phyloP scores from a whole-genome alignment of 2,113 vertebrate genomes.

The Oryzias woworae region DNA sequence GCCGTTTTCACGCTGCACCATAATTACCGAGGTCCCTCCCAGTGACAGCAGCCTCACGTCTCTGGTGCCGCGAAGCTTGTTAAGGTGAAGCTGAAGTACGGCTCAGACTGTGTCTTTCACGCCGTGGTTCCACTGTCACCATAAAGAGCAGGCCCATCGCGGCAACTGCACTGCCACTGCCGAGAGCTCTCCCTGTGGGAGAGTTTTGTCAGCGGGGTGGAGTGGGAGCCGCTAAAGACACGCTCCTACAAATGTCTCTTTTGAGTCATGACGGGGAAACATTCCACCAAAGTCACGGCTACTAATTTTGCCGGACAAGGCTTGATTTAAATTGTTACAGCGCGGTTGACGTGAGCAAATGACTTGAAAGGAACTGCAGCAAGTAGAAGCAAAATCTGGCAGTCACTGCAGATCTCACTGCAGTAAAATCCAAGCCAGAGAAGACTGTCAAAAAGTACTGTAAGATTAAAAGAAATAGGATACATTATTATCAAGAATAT shows the following conservation, averaged over 20 bases:
- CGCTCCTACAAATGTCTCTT: conserved; percentile 50
- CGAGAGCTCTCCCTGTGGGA: conserved; percentile 39
- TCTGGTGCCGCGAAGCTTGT: conserved; percentile 11
- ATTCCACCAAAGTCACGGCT: conserved; percentile 26
- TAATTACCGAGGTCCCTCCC: conserved; percentile 36
- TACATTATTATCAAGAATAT: too few species aligned
- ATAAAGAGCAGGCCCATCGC: conserved; percentile 10
- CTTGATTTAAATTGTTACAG: conserved; percentile 32
- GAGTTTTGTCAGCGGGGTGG: conserved; percentile 57
- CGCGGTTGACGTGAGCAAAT: not conserved
- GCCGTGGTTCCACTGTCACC: not conserved
- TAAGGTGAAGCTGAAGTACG: conserved; percentile 30
- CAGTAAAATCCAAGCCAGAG: not conserved
- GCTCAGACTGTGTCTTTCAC: conserved; percentile 1
- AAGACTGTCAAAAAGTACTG: not conserved
- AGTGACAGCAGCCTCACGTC: conserved; percentile 17
- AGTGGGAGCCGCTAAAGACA: conserved; percentile 55
- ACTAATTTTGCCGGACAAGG: conserved; percentile 39
- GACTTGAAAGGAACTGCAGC: not conserved
- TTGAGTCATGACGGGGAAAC: conserved; percentile 56
- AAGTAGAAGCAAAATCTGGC: too few species aligned
- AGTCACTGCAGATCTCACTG: not conserved
- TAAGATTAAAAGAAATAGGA: not conserved
- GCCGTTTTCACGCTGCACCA: conserved; percentile 20
- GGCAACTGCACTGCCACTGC: conserved; percentile 39